phyloP scores from a whole-genome alignment of 1,140 invertebrate species.

The Leptonema lineaticorne region DNA sequence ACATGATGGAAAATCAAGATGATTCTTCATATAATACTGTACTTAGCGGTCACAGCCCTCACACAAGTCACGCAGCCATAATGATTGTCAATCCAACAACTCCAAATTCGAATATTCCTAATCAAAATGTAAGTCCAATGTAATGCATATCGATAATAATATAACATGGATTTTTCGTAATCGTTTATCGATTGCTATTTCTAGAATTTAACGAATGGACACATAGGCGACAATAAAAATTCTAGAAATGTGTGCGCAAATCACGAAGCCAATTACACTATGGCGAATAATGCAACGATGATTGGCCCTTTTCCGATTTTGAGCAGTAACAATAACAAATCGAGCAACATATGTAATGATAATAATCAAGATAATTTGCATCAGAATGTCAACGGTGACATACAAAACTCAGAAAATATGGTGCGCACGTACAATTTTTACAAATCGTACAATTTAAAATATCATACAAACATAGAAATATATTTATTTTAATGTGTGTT shows the following conservation, averaged over 20 bases:
- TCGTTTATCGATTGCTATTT: background rate
- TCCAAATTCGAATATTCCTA: constrained; percentile 44
- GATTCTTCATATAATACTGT: constrained; percentile 28
- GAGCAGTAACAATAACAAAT: constrained; percentile 13
- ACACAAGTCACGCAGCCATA: constrained; percentile 55
- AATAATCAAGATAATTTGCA: constrained; percentile 28
- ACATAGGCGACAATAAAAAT: background rate
- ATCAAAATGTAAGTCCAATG: constrained; percentile 32
- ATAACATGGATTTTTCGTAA: background rate
- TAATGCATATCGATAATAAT: background rate
- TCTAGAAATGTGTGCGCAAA: background rate
- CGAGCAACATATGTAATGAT: constrained; percentile 28
- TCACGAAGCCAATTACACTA: background rate
- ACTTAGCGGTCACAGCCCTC: constrained; percentile 49
- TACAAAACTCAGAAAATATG: constrained; percentile 13
- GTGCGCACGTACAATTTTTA: too few relatives aligned
- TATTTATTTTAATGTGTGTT: background rate
- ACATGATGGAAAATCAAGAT: constrained; percentile 28
- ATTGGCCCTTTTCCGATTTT: constrained; percentile 23
- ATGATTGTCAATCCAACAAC: constrained; percentile 58
- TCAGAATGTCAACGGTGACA: constrained; percentile 22
- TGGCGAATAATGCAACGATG: constrained; percentile 11
- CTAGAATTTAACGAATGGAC: constrained; percentile 2
- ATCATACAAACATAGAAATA: background rate
- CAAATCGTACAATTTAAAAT: too few relatives aligned